Conservation (phyloP, 1,140 invertebrate genomes). For the Drosophila pachea region DNA sequence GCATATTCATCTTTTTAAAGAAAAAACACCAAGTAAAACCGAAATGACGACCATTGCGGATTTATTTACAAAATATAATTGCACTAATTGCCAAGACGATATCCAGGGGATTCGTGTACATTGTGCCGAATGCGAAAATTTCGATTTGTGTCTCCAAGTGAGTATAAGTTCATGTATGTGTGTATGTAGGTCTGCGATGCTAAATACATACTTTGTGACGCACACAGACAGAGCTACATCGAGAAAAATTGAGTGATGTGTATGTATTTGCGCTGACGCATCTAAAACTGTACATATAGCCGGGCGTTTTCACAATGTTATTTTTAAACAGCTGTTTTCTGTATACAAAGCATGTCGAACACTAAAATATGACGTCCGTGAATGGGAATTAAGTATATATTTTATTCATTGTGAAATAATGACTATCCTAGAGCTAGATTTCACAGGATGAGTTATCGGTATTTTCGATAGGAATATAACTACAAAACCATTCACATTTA, state of each 20-base stretch:
- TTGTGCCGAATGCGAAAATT: slow-evolving; percentile 91
- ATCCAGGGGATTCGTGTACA: slow-evolving; percentile 91
- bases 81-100: slow-evolving; percentile 95
- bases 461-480: no score
- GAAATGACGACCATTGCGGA: slow-evolving; percentile 73
- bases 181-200: slow-evolving; percentile 9
- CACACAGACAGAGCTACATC: slow-evolving; percentile 1
- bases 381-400: slow-evolving; percentile 4
- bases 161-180: slow-evolving; percentile 63
- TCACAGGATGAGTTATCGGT: no score
- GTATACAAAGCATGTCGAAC: slow-evolving; percentile 35
- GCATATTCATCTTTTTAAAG: slow-evolving; percentile 43
- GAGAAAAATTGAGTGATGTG: slow-evolving; percentile 6
- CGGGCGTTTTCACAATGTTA: slow-evolving; percentile 68
- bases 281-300: slow-evolving; percentile 46
- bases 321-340: slow-evolving; percentile 62
- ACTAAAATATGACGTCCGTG: not conserved
- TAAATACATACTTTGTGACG: slow-evolving; percentile 11
- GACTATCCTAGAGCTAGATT: not conserved
- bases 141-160: slow-evolving; percentile 95
- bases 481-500: not conserved
- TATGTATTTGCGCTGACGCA: slow-evolving; percentile 59
- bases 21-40: slow-evolving; percentile 37
- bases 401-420: slow-evolving; percentile 4
- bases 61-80: slow-evolving; percentile 89